Evolutionary conservation across 2,888 invertebrate species (phyloP), one percentile per base, ranked within the genome.

Genomic region (Hydrotaea diabolus): DNA sequence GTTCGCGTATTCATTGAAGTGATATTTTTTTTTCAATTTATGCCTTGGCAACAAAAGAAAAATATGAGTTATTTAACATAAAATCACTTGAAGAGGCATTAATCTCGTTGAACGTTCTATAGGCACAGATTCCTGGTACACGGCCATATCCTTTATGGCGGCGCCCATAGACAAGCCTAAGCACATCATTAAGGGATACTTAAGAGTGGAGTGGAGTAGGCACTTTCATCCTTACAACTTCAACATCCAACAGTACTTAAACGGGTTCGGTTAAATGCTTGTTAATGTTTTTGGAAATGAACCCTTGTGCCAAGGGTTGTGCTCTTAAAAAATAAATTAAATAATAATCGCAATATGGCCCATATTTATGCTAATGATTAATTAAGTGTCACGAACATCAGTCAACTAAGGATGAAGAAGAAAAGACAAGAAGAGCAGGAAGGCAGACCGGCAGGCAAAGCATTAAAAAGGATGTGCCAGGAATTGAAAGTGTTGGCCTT

Each of bases 381-480:
- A 71, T 71, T 69, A 49, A 21, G 13, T 77, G 77, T 77, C 77
- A 77, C 59, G 77, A 49, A 26, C 57, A 69, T 15, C 31, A 31
- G n/a, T 26, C n/a, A 17, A n/a, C 2, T n/a, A 1, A 3, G 2
- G 13, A n/a, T 2, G n/a, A 49, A 2, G 1, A n/a, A 15, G 2
- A 49, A 49, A 49, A 7, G 49, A 31, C 3, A 43, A 43, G 13
- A 2, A n/a, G 49, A 43, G 49, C n/a, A n/a, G n/a, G n/a, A n/a
- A n/a, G n/a, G n/a, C n/a, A n/a, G n/a, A n/a, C n/a, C n/a, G n/a
- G n/a, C 49, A n/a, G 13, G n/a, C 3, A 49, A 13, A 49, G n/a
- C 49, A n/a, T 49, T 39, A n/a, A 13, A 49, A 49, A 13, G 15
- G 49, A 1, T 49, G 49, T 49, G 49, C 1, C 49, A n/a, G 49